Conservation (phyloP, 2,888 invertebrate genomes). For the Drosophila greeni region DNA sequence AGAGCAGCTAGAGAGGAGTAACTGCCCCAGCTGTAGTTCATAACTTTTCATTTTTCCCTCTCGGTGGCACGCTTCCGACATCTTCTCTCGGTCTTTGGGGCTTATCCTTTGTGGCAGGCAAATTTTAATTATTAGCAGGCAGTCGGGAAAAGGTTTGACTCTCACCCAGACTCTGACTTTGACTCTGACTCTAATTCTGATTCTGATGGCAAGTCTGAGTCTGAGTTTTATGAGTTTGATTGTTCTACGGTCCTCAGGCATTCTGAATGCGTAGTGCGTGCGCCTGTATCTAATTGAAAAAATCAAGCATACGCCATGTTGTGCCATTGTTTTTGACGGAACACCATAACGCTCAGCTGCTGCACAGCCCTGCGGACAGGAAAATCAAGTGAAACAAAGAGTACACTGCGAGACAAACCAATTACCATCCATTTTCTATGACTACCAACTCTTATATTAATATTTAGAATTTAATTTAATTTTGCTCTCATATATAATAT, state of each 20-base stretch:
- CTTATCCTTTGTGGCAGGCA: constrained; percentile 38
- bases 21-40: constrained; percentile 51
- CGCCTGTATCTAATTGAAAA: constrained; percentile 64
- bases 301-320: constrained; percentile 53
- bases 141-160: constrained; percentile 18
- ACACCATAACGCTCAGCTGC: constrained; percentile 51
- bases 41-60: constrained; percentile 41
- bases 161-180: constrained; percentile 20
- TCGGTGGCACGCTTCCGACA: constrained; percentile 6
- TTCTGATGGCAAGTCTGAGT: constrained; percentile 16
- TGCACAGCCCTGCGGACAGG: neutral
- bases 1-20: constrained; percentile 1
- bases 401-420: neutral
- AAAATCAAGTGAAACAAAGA: constrained; percentile 5
- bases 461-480: neutral
- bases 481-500: neutral
- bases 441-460: no score
- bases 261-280: constrained; percentile 68
- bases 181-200: constrained; percentile 34
- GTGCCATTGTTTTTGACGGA: constrained; percentile 44
- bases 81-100: constrained; percentile 17
- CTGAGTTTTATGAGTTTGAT: constrained; percentile 65
- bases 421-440: no score
- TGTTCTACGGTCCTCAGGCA: constrained; percentile 42
- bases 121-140: constrained; percentile 70